Evolutionary conservation across 2,797 vertebrate genomes (phyloP), one percentile per base, ranked within the genome.

Genomic region (Acipenser ruthenus): DNA sequence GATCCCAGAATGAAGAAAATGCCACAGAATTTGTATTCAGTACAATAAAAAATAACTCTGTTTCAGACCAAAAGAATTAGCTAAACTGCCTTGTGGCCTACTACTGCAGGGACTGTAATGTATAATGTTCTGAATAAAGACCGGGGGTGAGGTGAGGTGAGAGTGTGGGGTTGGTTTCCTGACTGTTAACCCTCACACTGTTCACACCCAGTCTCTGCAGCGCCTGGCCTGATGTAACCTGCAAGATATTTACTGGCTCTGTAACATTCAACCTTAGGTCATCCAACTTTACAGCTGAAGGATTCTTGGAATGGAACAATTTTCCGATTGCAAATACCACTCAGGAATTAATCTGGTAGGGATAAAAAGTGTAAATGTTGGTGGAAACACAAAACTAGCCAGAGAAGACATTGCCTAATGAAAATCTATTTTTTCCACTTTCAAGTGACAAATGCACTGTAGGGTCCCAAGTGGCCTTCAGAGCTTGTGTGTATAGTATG

Each of bases 101-200:
- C 72, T 67, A 71, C 37, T 37, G 37, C 37, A 37, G 37, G 37
- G 37, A 37, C 37, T 75, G 76, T 62, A 68, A 70, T 70, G 68
- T 63, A 51, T 58, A 59, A 65, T 74, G 71, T 70, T 74, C 74
- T 78, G 71, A 76, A 75, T 68, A 69, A 76, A 68, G 61, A 71
- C 55, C 10, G 1, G 4, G 62, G 67, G 72, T 74, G 37, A 37
- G 37, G 37, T 37, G 37, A 37, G 37, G 37, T 37, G 5, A 37
- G 37, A 37, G 37, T 37, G 37, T 37, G 37, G 37, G 5, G 37
- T 37, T 72, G 71, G 71, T 71, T 74, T 71, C 68, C 71, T 68
- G 55, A 67, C 68, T 61, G 64, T 72, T 71, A 7, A 73, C 69
- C 52, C 62, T 62, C 47, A 55, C 47, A 50, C 18, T 10, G 37